Percentiles rank a stretch among this genome's conserved stretches.
Evolutionary conservation across 2,888 invertebrate species (phyloP).

Genomic region (Luperina nickerlii): DNA sequence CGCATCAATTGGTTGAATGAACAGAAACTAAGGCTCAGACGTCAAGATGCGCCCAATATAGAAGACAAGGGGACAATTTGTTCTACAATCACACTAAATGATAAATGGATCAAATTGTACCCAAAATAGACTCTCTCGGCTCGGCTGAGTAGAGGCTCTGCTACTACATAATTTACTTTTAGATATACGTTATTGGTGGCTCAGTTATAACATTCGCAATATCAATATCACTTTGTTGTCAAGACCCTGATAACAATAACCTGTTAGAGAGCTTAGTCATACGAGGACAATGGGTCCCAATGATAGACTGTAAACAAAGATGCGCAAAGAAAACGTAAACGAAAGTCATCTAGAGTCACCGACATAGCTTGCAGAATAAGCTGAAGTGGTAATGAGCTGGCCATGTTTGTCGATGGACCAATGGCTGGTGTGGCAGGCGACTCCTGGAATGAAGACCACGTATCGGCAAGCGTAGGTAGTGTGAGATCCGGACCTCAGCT

Average conservation of each 20-base stretch:
- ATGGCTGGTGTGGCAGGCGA: background rate
- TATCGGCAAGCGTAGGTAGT: background rate
- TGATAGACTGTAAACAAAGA: background rate
- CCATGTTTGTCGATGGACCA: too few species aligned
- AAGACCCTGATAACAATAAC: background rate
- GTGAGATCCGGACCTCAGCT: too few species aligned
- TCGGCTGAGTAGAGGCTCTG: too few species aligned
- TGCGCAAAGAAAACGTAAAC: background rate
- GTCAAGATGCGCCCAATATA: background rate
- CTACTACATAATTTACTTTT: too few species aligned
- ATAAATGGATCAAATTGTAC: background rate
- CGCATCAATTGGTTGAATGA: background rate
- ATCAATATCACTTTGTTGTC: background rate
- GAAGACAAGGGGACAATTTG: background rate
- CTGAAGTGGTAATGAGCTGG: background rate
- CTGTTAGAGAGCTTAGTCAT: background rate
- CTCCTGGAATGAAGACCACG: background rate
- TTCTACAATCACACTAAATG: background rate
- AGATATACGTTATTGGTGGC: background rate
- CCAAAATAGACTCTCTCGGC: background rate
- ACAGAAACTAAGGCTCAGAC: background rate
- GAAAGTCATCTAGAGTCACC: too few species aligned
- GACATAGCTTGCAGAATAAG: too few species aligned
- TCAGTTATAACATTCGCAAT: background rate
- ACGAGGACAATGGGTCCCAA: background rate